Percentiles rank a stretch among this genome's conserved stretches.
Evolutionary conservation across 2,888 invertebrate species (phyloP).

Genomic region (Vesta saturnalis): DNA sequence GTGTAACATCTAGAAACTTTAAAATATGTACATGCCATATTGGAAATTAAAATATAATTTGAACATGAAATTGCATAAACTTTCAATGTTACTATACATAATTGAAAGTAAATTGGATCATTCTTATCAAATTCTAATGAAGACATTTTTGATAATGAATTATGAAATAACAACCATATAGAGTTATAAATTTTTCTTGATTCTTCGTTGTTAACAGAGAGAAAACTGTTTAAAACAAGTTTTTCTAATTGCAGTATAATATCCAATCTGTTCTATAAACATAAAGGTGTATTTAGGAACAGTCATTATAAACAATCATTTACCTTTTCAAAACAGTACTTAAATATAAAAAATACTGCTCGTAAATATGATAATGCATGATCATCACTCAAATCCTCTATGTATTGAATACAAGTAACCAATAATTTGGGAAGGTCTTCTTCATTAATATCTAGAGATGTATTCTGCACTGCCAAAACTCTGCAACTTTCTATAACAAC

Average conservation of each 20-base stretch:
- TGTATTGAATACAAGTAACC: constrained; percentile 9
- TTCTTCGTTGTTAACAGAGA: background rate
- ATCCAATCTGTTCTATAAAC: constrained; percentile 15
- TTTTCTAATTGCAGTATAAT: constrained; percentile 13
- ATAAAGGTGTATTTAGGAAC: background rate
- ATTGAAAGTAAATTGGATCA: background rate
- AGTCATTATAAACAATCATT: background rate
- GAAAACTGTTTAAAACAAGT: constrained; percentile 12
- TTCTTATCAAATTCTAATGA: background rate
- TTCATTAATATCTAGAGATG: background rate
- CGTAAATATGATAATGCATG: constrained; percentile 10
- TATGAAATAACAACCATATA: constrained; percentile 12
- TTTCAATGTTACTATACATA: constrained; percentile 9
- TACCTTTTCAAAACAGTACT: constrained; percentile 19
- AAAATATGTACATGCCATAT: constrained; percentile 15
- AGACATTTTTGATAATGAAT: constrained; percentile 4
- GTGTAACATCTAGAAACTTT: constrained; percentile 11
- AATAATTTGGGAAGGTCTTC: constrained; percentile 15
- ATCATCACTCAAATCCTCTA: constrained; percentile 10
- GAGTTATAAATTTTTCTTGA: constrained; percentile 4
- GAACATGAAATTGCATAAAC: constrained; percentile 6
- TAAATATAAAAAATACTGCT: constrained; percentile 23
- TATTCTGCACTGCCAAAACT: constrained; percentile 13
- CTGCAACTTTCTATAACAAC: constrained; percentile 25
- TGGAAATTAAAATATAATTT: constrained; percentile 2